phyloP scores from a whole-genome alignment of 2,113 vertebrate genomes.

The Scolopax mira region DNA sequence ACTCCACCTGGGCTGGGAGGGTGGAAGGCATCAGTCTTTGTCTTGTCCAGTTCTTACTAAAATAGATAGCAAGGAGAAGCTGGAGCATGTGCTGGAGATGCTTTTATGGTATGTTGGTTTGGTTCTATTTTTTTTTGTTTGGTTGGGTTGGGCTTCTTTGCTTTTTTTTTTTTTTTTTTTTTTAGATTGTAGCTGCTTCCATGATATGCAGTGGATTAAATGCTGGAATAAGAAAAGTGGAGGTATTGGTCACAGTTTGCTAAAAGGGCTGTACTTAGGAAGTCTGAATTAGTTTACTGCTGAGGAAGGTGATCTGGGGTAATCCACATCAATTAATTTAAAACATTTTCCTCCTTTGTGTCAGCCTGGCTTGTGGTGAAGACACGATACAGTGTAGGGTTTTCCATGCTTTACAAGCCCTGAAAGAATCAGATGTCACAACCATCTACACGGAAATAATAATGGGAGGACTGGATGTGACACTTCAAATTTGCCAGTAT shows the following conservation, averaged over 20 bases:
- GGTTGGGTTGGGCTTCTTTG: neutral
- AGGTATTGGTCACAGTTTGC: neutral
- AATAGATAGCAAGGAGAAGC: neutral
- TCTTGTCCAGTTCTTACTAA: neutral
- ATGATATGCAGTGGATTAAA: neutral
- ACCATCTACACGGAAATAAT: neutral
- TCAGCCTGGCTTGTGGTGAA: neutral
- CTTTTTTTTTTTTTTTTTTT: neutral
- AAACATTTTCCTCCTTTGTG: neutral
- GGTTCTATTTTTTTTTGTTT: neutral
- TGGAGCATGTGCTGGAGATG: neutral
- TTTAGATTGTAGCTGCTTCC: neutral
- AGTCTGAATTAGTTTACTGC: neutral
- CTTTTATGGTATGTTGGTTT: neutral
- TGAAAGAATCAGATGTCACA: neutral
- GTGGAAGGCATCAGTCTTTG: neutral
- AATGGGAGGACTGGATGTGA: neutral
- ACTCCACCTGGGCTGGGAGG: neutral
- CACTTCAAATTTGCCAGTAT: neutral
- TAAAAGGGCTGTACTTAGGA: neutral
- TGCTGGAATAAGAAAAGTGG: neutral
- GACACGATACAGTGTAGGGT: neutral
- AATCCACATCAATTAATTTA: neutral
- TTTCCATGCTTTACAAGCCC: neutral
- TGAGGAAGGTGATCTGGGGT: neutral